These are phyloP conservation scores for Stenopsyche tienmushanensis DNA, from an alignment of 1,140 invertebrate species.

Conservation along the genomic window DNA sequence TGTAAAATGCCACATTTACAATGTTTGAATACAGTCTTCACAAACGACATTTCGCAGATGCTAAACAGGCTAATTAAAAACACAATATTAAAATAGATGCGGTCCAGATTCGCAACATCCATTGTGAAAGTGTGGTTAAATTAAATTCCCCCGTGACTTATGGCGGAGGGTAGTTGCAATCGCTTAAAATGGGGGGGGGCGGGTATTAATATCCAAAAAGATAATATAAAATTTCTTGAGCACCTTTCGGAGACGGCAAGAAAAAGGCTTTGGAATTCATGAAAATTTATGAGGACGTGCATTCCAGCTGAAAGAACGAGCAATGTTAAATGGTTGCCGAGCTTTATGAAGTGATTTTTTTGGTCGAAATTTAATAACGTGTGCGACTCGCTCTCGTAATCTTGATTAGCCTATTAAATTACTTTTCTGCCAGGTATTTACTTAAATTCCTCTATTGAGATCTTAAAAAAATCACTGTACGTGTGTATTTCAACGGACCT, in stretches of 20 bases:
- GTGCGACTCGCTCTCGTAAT: constrained; percentile 32
- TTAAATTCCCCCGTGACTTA: constrained; percentile 36
- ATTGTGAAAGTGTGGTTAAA: constrained; percentile 32
- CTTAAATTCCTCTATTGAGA: no score
- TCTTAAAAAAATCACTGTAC: no score
- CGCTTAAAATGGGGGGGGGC: constrained; percentile 31
- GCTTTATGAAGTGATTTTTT: constrained; percentile 38
- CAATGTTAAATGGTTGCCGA: constrained; percentile 34
- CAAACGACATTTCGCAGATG: no score
- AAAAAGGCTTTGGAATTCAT: constrained; percentile 33
- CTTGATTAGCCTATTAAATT: constrained; percentile 36
- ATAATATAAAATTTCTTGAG: constrained; percentile 42
- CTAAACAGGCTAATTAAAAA: no score
- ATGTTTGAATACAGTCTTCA: no score
- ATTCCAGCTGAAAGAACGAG: constrained; percentile 39
- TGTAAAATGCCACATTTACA: no score
- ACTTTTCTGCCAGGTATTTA: not conserved
- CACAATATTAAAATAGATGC: not conserved
- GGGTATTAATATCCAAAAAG: constrained; percentile 40
- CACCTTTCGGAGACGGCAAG: constrained; percentile 31
- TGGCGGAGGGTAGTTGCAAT: constrained; percentile 14
- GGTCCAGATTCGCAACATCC: constrained; percentile 9
- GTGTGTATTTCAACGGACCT: no score
- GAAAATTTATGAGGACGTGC: constrained; percentile 41
- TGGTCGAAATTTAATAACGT: constrained; percentile 38